Base-by-base conservation (phyloP, 2,797 vertebrate species). In the Muscicapa comitata region DNA sequence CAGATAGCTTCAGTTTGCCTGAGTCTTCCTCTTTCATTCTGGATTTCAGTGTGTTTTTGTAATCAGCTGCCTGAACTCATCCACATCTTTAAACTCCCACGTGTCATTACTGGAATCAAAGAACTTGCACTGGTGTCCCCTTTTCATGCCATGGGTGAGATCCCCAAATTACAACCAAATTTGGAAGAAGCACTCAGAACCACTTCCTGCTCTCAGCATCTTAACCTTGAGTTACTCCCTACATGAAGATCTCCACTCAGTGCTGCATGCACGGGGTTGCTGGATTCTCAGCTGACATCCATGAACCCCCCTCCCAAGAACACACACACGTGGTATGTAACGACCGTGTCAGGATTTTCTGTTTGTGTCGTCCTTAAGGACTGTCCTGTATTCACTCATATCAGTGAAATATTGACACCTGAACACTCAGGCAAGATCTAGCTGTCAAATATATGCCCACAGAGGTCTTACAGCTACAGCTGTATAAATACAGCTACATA, bases 261-360 rank as follows among this genome's bases (percentile, higher is more conserved):
- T 26, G 17, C 55, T 58, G 12, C 9, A 1, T 6, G 8, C 7
- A 17, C 0, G 0, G 6, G 25, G 28, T 16, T 29, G 29, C 20
- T 70, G 63, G 59, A 73, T 68, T 51, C 20, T 71, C 38, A 62
- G 43, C 23, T 13, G 11, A 47, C 13, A 55, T 13, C 26, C 33
- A 5, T 1, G 24, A 83, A 21, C 33, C 4, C 16, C 23, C 23
- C 16, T 59, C 33, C 13, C 13, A 47, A 53, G 37, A 74, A 19
- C 6, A 51, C 16, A 7, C 28, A 28, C 11, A 3, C 0, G 1
- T 18, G 21, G 8, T 31, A 12, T 28, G 59, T 6, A 35, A 33
- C 33, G 53, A 11, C 37, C 40, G 8, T 3, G 16, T 10, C 54
- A 67, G 66, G 45, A 45, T 40, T 66, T 58, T 17, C 40, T 79